A percentile compares a stretch with the other conserved stretches of the same genome.
phyloP scores from a whole-genome alignment of 2,888 invertebrate species.

The Synergus laeviventris region DNA sequence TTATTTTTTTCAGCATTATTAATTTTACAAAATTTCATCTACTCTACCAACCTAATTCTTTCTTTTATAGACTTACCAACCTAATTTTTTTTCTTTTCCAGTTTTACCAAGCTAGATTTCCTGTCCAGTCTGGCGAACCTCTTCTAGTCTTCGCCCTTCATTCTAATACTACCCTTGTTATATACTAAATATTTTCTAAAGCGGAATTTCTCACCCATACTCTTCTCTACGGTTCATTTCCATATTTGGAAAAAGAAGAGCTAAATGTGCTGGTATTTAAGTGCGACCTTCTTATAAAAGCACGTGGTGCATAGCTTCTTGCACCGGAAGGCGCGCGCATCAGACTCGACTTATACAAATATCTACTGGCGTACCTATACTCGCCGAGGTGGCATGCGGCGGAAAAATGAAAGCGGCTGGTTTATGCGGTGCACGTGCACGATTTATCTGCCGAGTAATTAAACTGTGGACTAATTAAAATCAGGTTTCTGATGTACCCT shows the following conservation, averaged over 20 bases:
- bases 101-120: not conserved
- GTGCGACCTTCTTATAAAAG: constrained; percentile 58
- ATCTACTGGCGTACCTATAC: constrained; percentile 48
- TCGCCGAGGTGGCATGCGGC: constrained; percentile 62
- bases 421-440: constrained; percentile 77
- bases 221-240: constrained; percentile 48
- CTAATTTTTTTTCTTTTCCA: not conserved
- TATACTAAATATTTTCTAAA: not conserved
- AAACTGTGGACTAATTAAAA: constrained; percentile 77
- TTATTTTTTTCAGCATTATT: not conserved
- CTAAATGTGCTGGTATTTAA: constrained; percentile 52
- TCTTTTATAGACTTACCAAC: not conserved
- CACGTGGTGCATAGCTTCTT: constrained; percentile 41
- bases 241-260: constrained; percentile 17
- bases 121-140: not conserved
- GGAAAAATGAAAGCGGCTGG: constrained; percentile 76
- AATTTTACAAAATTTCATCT: not conserved
- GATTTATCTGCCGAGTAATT: constrained; percentile 77
- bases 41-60: not conserved
- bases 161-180: not conserved
- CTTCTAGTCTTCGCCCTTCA: not conserved
- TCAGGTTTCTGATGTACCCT: constrained; percentile 73
- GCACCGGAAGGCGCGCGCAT: constrained; percentile 14
- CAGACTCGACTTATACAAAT: constrained; percentile 13
- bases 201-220: not conserved